Percentiles rank a stretch among this genome's conserved stretches.
These are phyloP conservation scores for Bradypus variegatus DNA, from an alignment of 2,797 vertebrate genomes.

Conservation along the genomic window DNA sequence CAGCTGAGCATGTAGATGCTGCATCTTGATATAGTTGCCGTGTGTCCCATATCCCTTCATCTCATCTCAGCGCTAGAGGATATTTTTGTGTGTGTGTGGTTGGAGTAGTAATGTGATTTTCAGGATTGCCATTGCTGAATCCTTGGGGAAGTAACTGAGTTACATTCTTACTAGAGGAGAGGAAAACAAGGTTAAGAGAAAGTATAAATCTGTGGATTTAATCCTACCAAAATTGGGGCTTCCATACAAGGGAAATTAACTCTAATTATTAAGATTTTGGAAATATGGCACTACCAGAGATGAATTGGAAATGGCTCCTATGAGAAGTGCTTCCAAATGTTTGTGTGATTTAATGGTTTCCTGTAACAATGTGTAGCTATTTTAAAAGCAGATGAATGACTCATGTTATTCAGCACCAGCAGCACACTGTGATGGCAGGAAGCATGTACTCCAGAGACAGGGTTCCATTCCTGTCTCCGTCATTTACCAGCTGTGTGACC, in stretches of 20 bases:
- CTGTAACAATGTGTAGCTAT: conserved; percentile 52
- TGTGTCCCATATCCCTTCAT: background rate
- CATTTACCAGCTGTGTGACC: background rate
- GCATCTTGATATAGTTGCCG: background rate
- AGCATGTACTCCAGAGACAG: background rate
- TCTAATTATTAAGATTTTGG: conserved; percentile 43
- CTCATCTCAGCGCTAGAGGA: background rate
- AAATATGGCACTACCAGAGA: conserved; percentile 9
- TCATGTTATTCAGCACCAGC: conserved; percentile 37
- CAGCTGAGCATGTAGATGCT: background rate
- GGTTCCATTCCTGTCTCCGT: background rate
- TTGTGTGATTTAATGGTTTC: conserved; percentile 56
- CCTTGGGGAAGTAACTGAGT: conserved; percentile 3
- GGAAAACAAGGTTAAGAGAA: conserved; percentile 10
- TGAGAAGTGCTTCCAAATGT: conserved; percentile 49
- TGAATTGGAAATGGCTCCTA: conserved; percentile 29
- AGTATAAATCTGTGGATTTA: background rate
- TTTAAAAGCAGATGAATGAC: conserved; percentile 63
- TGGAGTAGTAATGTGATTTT: background rate
- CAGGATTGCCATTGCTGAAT: background rate
- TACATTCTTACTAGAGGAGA: background rate
- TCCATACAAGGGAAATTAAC: conserved; percentile 36
- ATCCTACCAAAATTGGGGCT: background rate
- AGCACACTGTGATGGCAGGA: background rate
- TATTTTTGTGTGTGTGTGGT: background rate